phyloP scores from a whole-genome alignment of 2,113 vertebrate species.

The Cairina moschata region DNA sequence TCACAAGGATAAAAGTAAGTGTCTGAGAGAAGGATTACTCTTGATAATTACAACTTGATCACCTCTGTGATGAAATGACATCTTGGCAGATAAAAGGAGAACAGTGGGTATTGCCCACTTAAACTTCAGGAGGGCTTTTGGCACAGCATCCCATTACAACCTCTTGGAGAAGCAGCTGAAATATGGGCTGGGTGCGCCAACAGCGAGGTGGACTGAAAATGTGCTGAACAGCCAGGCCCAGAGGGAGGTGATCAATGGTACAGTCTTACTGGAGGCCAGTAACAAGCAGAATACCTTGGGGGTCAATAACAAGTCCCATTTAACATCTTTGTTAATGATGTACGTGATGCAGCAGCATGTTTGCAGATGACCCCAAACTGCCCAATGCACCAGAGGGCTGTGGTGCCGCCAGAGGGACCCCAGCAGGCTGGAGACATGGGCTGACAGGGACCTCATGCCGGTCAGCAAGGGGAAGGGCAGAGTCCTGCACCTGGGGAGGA shows the following conservation, averaged over 20 bases:
- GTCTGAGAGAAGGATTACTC: not conserved
- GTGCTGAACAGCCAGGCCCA: not conserved
- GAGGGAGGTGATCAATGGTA: not conserved
- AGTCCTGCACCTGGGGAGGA: not conserved
- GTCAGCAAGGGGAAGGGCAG: not conserved
- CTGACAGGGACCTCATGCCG: not conserved
- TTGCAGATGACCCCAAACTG: not conserved
- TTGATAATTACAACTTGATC: no score
- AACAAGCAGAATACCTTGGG: not conserved
- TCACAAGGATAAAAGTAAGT: not conserved
- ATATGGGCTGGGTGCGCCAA: not conserved
- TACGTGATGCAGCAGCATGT: not conserved
- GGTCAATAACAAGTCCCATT: not conserved
- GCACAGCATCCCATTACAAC: not conserved
- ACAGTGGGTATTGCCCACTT: not conserved
- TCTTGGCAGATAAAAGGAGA: not conserved
- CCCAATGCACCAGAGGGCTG: rapidly evolving
- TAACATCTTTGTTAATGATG: not conserved
- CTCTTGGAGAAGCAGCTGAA: not conserved
- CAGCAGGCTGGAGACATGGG: not conserved
- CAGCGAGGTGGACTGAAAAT: not conserved
- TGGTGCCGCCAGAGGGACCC: not conserved
- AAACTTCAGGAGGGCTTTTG: not conserved
- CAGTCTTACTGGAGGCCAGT: not conserved
- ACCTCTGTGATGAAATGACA: not conserved